Percentiles rank a stretch among this genome's conserved stretches.
Conservation (phyloP, 2,888 invertebrate species). For the Chouioia cunea region DNA sequence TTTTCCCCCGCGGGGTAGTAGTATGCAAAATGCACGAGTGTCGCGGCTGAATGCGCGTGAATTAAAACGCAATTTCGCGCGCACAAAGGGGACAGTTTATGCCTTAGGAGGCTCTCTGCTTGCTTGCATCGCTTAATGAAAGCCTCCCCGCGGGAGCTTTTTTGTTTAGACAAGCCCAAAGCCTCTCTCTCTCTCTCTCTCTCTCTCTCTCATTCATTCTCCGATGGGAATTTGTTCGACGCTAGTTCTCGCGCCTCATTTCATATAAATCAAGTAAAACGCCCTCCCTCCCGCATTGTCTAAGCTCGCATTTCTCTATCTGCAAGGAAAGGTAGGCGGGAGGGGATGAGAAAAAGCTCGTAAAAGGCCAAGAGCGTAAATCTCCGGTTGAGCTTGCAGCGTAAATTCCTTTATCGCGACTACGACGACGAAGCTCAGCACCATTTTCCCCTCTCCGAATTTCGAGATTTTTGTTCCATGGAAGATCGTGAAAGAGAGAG, state of each 20-base stretch:
- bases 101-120: conserved; percentile 53
- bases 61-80: conserved; percentile 68
- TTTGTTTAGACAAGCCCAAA: conserved; percentile 45
- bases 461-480: conserved; percentile 43
- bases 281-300: neutral
- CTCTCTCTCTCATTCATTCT: neutral
- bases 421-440: conserved; percentile 37
- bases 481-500: neutral
- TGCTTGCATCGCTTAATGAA: conserved; percentile 59
- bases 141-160: conserved; percentile 51
- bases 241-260: neutral
- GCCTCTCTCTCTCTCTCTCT: conserved; percentile 25
- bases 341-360: no score
- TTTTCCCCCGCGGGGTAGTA: conserved; percentile 46
- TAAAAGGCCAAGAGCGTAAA: no score
- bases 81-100: conserved; percentile 67
- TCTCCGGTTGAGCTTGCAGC: conserved; percentile 49
- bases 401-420: conserved; percentile 61
- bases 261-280: no score
- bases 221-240: conserved; percentile 4
- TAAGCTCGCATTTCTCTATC: conserved; percentile 9
- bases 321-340: neutral
- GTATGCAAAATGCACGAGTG: conserved; percentile 64
- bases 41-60: conserved; percentile 57
- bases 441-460: conserved; percentile 51